These are phyloP conservation scores for Gonioctena quinquepunctata DNA, from an alignment of 1,140 invertebrate genomes.

Conservation along the genomic window DNA sequence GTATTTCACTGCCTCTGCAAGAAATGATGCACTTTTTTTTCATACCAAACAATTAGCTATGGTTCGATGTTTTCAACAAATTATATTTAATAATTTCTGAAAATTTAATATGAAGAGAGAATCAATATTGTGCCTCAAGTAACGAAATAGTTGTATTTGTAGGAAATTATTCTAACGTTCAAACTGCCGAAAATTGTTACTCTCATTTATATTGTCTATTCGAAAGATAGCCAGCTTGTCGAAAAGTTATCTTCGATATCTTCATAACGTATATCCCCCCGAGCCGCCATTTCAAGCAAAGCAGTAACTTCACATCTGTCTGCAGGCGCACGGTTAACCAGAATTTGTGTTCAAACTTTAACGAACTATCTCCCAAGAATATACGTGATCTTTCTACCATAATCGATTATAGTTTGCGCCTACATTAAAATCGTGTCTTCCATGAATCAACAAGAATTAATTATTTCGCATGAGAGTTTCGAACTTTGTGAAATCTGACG, in stretches of 20 bases:
- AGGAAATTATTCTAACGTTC: too few species aligned
- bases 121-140: too few species aligned
- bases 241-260: background rate
- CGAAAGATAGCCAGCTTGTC: background rate
- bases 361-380: background rate
- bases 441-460: conserved; percentile 10
- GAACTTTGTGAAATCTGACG: background rate
- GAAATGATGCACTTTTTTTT: too few species aligned
- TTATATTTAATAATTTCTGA: too few species aligned
- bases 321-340: background rate
- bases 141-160: too few species aligned
- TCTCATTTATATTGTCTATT: background rate
- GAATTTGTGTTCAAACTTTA: conserved; percentile 2
- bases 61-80: too few species aligned
- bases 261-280: background rate
- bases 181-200: too few species aligned
- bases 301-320: background rate
- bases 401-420: conserved; percentile 4
- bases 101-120: too few species aligned
- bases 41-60: too few species aligned
- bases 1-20: too few species aligned
- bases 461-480: background rate
- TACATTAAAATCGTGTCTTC: conserved; percentile 5
- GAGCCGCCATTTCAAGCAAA: background rate
- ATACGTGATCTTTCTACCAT: conserved; percentile 1